Conservation (phyloP, 2,113 vertebrate genomes). For the Taurulus bubalis region DNA sequence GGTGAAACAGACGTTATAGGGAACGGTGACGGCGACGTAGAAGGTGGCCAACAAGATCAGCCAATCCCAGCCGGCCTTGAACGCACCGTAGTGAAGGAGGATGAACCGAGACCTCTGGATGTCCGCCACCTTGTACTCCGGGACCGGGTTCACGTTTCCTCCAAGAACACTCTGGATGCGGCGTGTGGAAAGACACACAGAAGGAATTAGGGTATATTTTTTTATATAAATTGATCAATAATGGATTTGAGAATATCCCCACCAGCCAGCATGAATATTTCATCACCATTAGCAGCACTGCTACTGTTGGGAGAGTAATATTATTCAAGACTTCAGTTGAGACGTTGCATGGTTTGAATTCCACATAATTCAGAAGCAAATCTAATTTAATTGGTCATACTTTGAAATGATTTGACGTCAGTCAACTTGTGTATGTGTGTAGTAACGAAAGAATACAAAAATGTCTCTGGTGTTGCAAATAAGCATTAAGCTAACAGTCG, state of each 20-base stretch:
- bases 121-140: conserved; percentile 88
- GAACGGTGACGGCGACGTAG: conserved; percentile 87
- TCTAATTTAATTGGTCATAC: not conserved
- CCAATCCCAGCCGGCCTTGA: conserved; percentile 90
- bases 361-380: not conserved
- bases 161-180: conserved; percentile 79
- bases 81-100: conserved; percentile 89
- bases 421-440: not conserved
- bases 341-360: not conserved
- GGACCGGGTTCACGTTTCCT: conserved; percentile 85
- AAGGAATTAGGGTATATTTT: not conserved
- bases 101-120: conserved; percentile 87
- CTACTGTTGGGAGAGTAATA: not conserved
- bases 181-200: not conserved
- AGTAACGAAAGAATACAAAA: not conserved
- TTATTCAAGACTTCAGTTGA: not conserved
- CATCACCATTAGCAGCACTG: conserved; percentile 1
- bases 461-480: not conserved
- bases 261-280: conserved; percentile 4
- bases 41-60: conserved; percentile 87
- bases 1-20: conserved; percentile 87
- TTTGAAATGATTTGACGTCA: not conserved
- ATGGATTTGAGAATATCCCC: not conserved
- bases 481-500: not conserved
- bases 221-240: not conserved